Conservation (phyloP, 2,113 vertebrate species). For the Tylochromis polylepis region DNA sequence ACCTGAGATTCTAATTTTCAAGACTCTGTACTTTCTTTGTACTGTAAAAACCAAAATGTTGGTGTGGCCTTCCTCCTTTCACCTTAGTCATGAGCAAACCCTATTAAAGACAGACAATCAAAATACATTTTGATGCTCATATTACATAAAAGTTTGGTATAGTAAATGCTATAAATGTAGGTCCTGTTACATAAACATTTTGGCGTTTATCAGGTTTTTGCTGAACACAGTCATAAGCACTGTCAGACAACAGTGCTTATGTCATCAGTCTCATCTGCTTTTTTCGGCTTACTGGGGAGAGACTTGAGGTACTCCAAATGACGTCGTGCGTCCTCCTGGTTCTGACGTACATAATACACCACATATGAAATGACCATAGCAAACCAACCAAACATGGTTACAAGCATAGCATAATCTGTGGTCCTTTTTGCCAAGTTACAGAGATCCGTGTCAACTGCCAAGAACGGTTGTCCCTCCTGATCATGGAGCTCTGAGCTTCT, state of each 20-base stretch:
- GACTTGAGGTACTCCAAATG: slow-evolving; percentile 99
- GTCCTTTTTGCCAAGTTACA: slow-evolving; percentile 96
- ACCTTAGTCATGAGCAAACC: slow-evolving; percentile 1
- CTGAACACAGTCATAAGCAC: not conserved
- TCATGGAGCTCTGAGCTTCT: slow-evolving; percentile 89
- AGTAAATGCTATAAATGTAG: slow-evolving; percentile 35
- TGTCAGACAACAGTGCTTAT: slow-evolving; percentile 96
- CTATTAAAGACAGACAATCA: slow-evolving; percentile 20
- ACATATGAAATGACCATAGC: slow-evolving; percentile 99
- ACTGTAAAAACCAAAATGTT: slow-evolving; percentile 26
- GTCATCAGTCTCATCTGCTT: slow-evolving; percentile 91
- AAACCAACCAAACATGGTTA: slow-evolving; percentile 99
- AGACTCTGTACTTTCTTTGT: slow-evolving; percentile 8
- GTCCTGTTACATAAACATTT: slow-evolving; percentile 32
- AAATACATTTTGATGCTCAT: slow-evolving; percentile 28
- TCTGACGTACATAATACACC: slow-evolving; percentile 97
- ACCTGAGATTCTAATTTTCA: slow-evolving; percentile 69
- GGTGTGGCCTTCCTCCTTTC: not conserved
- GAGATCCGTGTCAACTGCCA: slow-evolving; percentile 90
- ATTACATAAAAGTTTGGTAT: slow-evolving; percentile 16
- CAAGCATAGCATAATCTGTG: slow-evolving; percentile 97
- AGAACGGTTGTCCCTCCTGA: slow-evolving; percentile 86
- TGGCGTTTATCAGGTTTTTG: slow-evolving; percentile 1
- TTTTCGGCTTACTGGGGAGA: slow-evolving; percentile 97
- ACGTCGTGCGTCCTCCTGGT: slow-evolving; percentile 94